These are phyloP conservation scores for Furnarius figulus DNA, from an alignment of 2,113 vertebrate species.

Conservation along the genomic window DNA sequence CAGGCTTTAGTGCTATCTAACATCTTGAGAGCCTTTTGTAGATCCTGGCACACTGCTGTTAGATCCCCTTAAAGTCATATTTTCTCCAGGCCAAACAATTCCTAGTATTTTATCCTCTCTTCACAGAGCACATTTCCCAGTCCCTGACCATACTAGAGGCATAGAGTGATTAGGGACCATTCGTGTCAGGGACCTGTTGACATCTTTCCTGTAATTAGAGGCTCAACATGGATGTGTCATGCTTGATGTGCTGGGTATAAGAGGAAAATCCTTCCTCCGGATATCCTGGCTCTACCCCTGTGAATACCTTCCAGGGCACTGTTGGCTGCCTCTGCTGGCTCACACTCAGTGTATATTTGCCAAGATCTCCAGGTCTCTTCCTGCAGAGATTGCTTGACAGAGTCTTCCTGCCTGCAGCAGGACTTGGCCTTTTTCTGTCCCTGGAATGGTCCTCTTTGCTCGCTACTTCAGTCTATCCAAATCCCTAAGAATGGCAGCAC, in stretches of 20 bases:
- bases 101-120: background rate
- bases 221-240: background rate
- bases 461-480: background rate
- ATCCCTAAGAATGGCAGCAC: background rate
- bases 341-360: background rate
- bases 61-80: background rate
- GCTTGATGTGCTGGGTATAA: background rate
- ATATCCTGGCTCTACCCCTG: background rate
- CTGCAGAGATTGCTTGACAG: background rate
- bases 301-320: too few species aligned
- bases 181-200: background rate
- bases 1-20: background rate
- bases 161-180: background rate
- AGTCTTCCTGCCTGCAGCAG: background rate
- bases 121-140: background rate
- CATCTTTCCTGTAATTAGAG: background rate
- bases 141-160: background rate
- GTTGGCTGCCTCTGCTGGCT: background rate
- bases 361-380: rapidly evolving
- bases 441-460: background rate
- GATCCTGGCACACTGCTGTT: background rate
- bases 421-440: background rate
- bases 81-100: background rate
- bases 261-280: background rate
- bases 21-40: background rate